Conservation (phyloP, 1,140 invertebrate species). For the Ceratina australensis region DNA sequence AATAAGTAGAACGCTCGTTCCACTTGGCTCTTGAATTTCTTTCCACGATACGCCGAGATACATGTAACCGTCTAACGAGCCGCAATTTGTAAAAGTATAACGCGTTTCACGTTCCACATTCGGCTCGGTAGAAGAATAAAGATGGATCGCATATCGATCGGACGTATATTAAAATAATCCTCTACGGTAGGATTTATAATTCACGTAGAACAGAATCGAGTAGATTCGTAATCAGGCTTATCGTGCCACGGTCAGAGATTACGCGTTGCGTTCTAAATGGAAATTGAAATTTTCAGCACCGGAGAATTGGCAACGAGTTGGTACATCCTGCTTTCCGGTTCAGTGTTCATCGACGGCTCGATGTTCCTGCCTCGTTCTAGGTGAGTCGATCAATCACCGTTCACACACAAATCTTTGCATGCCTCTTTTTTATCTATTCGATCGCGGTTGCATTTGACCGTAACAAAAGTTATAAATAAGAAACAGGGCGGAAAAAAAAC, state of each 20-base stretch:
- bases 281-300: constrained; percentile 80
- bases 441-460: background rate
- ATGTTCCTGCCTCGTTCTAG: constrained; percentile 92
- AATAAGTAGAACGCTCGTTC: constrained; percentile 7
- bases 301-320: constrained; percentile 90
- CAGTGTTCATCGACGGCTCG: constrained; percentile 93
- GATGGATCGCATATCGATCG: no score
- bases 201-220: no score
- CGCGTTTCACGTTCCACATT: no score
- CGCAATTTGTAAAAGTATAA: no score
- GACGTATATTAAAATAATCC: no score
- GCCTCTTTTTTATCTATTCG: background rate
- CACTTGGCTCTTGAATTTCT: background rate
- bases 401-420: background rate
- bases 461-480: background rate
- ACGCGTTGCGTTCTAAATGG: no score
- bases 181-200: no score
- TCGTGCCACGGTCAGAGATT: no score
- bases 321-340: constrained; percentile 92
- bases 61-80: no score
- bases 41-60: no score
- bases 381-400: constrained; percentile 79
- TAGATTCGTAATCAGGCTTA: no score
- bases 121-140: no score
- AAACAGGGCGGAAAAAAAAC: background rate